Base-by-base conservation (phyloP, 1,140 invertebrate species). In the Lordiphosa clarofinis region DNA sequence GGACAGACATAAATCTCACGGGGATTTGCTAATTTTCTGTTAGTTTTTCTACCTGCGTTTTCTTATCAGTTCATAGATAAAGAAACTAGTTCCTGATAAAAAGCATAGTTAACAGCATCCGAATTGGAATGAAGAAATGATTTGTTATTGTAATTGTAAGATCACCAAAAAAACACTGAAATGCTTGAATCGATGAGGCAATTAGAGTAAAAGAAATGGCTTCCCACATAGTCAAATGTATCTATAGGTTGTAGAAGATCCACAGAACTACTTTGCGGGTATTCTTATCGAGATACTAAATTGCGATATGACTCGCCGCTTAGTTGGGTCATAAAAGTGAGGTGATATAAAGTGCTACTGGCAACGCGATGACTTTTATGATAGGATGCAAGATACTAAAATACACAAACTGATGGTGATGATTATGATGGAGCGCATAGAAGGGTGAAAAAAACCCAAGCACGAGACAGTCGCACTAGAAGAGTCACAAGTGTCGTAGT, bases 1-100 rank as follows among this genome's bases (percentile, higher is more conserved):
- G 43, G 50, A 35, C 42, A 12, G 47, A 19, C 60, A 58, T 81
- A 81, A 76, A 81, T 82, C 67, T 76, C 75, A 57, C 52, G 37
- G 58, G 50, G 75, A 71, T 71, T 70, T 58, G 19, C 28, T 46
- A 33, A 11, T 46, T 33, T 46, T 44, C 31, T 44, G 43, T 44
- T 46, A 4, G 24, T 46, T 46, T 11, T 28, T 11, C 4, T 24
- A 10, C 42, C 3, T 33, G 39, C 10, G 13, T 19, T 6, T 5
- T 33, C 63, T 68, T 68, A 68, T 68, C 64, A 68, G 39, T 13
- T 13, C 13, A 13, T 4, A 4, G 28, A 1, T 10, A 15, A 6
- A 24, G 4, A 46, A 59, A 13, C 46, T 59, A 67, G 40, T 68
- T 67, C 13, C 36, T 37, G 64, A 68, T 68, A 53, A 52, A 52